These are phyloP conservation scores for Ceraclea dissimilis DNA, from an alignment of 2,888 invertebrate species.

Conservation along the genomic window DNA sequence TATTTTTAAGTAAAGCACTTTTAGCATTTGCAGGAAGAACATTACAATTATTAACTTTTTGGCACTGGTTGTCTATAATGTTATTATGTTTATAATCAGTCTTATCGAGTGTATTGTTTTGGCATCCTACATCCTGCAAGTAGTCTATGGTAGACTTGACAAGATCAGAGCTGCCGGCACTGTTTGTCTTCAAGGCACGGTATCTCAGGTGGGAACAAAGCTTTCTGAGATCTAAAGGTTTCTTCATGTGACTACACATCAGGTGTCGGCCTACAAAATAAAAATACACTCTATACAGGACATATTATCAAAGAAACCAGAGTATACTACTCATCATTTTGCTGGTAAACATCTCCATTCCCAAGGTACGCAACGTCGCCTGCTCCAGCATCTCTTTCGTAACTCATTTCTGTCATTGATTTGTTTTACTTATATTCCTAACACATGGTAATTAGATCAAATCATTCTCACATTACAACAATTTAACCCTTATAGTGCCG, in stretches of 20 bases:
- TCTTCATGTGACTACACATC: constrained; percentile 44
- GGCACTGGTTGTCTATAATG: background rate
- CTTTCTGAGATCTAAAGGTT: constrained; percentile 42
- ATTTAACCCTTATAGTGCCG: no score
- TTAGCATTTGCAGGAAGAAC: background rate
- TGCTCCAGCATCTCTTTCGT: no score
- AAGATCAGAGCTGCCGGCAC: constrained; percentile 14
- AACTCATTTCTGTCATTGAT: no score
- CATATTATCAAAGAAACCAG: no score
- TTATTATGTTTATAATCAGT: background rate
- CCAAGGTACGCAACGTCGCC: no score
- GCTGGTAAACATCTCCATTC: no score
- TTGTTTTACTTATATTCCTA: no score
- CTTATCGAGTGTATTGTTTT: background rate
- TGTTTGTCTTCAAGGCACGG: constrained; percentile 28
- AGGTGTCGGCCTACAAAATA: constrained; percentile 42
- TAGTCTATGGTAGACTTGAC: constrained; percentile 15
- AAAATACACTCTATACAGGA: no score
- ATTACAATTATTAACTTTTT: background rate
- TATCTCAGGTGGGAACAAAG: constrained; percentile 39
- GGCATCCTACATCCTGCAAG: constrained; percentile 15
- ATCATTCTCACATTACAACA: no score
- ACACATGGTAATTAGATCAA: no score
- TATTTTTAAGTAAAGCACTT: constrained; percentile 3
- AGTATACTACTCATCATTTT: no score